Base-by-base conservation (phyloP, 2,888 invertebrate genomes). In the Cheiracanthium punctorium region DNA sequence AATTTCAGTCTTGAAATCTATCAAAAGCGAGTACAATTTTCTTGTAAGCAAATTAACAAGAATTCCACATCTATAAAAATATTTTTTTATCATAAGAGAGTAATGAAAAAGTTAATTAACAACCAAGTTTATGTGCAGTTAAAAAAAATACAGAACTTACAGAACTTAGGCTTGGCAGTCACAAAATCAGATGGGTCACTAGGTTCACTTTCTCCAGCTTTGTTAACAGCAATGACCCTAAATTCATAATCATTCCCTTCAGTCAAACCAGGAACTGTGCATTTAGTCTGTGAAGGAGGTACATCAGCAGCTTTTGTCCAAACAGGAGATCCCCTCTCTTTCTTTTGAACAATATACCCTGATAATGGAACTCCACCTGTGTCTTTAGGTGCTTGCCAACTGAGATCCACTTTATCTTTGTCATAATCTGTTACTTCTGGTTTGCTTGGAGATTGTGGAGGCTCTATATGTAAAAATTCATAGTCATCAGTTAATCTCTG, bases 181-280 rank as follows among this genome's bases (percentile, higher is more conserved):
- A 97, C 95, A 89, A 96, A 93, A 91, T 97, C 97, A n/a, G 96
- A 96, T 48, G 97, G 95, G 90, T 97, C 96, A 28, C 88, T 89
- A 0, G 89, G 89, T 32, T 90, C 90, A 77, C 90, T 90, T 52
- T 90, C 90, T 29, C 89, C 89, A 1, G 90, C 82, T 90, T 90
- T 86, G 89, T 65, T 90, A 90, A 37, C 90, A 89, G 82, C 91
- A 90, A 88, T 92, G 90, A 24, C 98, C 88, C 98, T 94, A 94
- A 99, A 99, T 90, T 99, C 99, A 91, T 99, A 99, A 80, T 97
- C 96, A 89, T 94, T 94, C 81, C 98, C 98, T 48, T 98, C 95
- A 7, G 95, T 95, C 88, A 99, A 93, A 92, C 99, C 99, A 80
- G 96, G 96, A 24, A 98, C 96, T 0, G 96, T 96, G 43, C 96